Base-by-base conservation (phyloP, 1,140 invertebrate genomes). In the Drosophila novamexicana region DNA sequence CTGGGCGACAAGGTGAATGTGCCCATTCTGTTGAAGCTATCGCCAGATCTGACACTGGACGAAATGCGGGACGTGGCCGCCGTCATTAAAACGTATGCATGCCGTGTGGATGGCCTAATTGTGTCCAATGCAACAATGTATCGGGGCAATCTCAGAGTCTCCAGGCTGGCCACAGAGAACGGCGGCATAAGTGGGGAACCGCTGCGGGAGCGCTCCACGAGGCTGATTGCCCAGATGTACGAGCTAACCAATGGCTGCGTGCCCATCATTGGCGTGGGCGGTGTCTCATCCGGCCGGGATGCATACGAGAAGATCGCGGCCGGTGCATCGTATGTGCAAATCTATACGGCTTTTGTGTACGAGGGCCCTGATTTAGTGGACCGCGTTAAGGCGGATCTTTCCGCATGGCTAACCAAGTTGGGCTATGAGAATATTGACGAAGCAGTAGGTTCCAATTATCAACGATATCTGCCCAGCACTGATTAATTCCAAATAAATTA, bases 101-200 rank as follows among this genome's bases (percentile, higher is more conserved):
- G 95, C 71, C 93, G 93, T 85, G 95, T 99, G 3, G 98, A 99
- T 94, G 99, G 98, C 0, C 92, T 99, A 3, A 96, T 99, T 57
- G 95, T 99, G 8, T 96, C 96, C 1, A 99, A 99, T 92, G 99
- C 99, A 7, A 99, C 98, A 1, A 93, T 97, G 37, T 92, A 94
- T 6, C 94, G 98, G 62, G 94, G 88, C 44, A 93, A 93, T 79
- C 52, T 92, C 12, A 93, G 94, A 42, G 92, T 93, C 73, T 65
- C 85, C 56, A 58, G 62, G 22, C n/a, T 88, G 76, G 92, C 91
- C 45, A 81, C 92, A 32, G 96, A 99, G 94, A 90, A 58, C 7
- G 98, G 98, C 5, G 98, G 98, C 0, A 92, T 99, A 0, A 99
- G 98, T 94, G 98, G 98, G 0, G 93, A 94, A 74, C 98, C 98